phyloP scores from a whole-genome alignment of 2,113 vertebrate genomes.

The Ptilorrhoa leucosticta region DNA sequence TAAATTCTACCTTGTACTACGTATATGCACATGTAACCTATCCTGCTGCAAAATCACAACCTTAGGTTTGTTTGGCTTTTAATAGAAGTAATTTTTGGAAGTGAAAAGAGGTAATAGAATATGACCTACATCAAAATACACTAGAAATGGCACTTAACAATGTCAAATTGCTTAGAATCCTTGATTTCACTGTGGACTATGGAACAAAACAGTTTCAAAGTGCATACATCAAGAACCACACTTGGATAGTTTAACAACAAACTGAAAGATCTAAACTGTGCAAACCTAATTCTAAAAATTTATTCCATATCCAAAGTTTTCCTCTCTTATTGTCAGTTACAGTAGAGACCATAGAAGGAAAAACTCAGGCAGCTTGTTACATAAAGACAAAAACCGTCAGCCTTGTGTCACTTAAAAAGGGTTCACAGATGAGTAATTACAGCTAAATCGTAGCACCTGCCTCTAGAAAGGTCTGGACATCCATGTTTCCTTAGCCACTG shows the following conservation, averaged over 20 bases:
- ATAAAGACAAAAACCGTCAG: background rate
- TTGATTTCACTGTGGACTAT: background rate
- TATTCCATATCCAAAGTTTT: background rate
- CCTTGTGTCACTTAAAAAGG: background rate
- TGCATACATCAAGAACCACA: background rate
- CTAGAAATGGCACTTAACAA: background rate
- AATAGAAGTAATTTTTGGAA: background rate
- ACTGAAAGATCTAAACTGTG: background rate
- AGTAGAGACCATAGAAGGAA: background rate
- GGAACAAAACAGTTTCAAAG: background rate
- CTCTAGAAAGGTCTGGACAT: background rate
- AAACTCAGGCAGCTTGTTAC: background rate
- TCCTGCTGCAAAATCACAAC: background rate
- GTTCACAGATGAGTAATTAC: background rate
- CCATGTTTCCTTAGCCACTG: background rate
- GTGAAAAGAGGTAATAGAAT: background rate
- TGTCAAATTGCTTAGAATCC: background rate
- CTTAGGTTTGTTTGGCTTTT: background rate
- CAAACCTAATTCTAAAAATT: background rate
- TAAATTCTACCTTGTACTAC: background rate
- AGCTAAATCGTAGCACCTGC: background rate
- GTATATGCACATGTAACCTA: background rate
- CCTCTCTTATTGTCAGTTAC: background rate
- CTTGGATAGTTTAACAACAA: background rate
- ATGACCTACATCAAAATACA: background rate